Conservation (phyloP, 1,140 invertebrate species). For the Apis florea region DNA sequence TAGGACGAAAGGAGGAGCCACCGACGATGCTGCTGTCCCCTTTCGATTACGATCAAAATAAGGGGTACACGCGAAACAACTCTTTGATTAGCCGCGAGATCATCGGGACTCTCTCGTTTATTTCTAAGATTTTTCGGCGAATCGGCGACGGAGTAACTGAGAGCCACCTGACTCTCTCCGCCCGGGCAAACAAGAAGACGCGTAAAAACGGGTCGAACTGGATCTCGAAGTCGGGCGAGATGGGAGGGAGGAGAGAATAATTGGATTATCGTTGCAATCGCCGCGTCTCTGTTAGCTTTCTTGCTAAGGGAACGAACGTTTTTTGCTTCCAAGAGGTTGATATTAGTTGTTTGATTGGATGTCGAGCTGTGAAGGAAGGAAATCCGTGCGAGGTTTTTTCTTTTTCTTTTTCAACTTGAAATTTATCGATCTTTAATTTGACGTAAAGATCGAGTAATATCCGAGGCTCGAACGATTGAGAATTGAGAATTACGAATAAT, state of each 20-base stretch:
- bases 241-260: constrained; percentile 2
- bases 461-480: too few relatives aligned
- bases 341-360: not conserved
- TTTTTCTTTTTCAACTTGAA: too few relatives aligned
- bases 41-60: constrained; percentile 45
- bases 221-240: not conserved
- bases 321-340: not conserved
- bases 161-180: not conserved
- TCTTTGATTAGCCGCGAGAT: constrained; percentile 32
- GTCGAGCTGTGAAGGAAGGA: too few relatives aligned
- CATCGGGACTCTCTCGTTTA: not conserved
- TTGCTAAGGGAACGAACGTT: not conserved
- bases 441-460: too few relatives aligned
- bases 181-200: not conserved
- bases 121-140: constrained; percentile 20
- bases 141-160: not conserved
- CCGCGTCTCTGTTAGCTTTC: not conserved
- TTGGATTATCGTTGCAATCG: constrained; percentile 29
- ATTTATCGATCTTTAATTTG: too few relatives aligned
- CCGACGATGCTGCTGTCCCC: not conserved
- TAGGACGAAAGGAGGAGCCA: not conserved
- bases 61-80: constrained; percentile 21
- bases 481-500: too few relatives aligned
- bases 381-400: too few relatives aligned
- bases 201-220: constrained; percentile 14